Evolutionary conservation across 2,113 vertebrate genomes (phyloP), one percentile per base, ranked within the genome.

Genomic region (Chelonoidis abingdonii): DNA sequence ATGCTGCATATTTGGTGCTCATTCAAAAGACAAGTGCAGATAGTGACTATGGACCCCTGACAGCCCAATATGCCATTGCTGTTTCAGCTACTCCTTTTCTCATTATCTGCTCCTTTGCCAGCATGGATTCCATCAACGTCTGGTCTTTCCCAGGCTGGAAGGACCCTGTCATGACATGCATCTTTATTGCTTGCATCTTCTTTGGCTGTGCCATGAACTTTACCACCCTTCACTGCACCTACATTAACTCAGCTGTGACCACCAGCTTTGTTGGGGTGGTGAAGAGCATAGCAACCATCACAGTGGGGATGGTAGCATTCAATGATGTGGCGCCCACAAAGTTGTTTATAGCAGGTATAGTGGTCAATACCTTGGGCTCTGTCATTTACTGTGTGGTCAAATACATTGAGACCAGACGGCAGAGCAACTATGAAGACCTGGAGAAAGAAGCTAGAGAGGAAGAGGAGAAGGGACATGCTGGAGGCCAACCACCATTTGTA

Each of bases 141-240:
- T 99, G 99, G 99, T 97, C 99, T 2, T 99, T 99, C 88, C 98
- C 99, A 0, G 99, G 99, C 47, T 99, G 99, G 99, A 98, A 97
- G 90, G 99, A 99, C 91, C 99, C 99, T 0, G 93, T 94, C 89
- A 99, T 99, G 98, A 98, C 99, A 3, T 98, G 98, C 97, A 99
- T 99, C 97, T 99, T 99, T 97, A 72, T 98, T 31, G 93, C 98
- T 93, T 99, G 99, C 76, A 91, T 99, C 90, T 82, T 99, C 92
- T 99, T 99, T 84, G 99, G 99, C 97, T 99, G 99, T n/a, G 99
- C 99, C 97, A 99, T 99, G 99, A 99, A 99, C 98, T 99, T 99
- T 98, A 99, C 99, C 96, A 99, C 99, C 10, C 98, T 99, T 59
- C 99, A 99, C 96, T 99, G 99, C 96, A 99, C 99, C 89, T 99